phyloP scores from a whole-genome alignment of 2,797 vertebrate species.

The Labroides dimidiatus region DNA sequence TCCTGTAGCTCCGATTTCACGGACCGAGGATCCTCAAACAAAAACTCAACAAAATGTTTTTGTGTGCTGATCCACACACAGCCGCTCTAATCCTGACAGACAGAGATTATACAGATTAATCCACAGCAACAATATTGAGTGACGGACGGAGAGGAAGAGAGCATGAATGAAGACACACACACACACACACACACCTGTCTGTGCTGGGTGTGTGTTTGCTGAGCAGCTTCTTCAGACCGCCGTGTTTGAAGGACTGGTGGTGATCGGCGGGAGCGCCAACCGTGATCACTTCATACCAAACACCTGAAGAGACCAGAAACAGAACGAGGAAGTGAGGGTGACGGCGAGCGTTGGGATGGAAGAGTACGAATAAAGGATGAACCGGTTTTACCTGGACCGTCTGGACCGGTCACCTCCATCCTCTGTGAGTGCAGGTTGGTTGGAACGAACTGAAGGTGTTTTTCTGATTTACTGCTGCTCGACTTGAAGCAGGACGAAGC shows the following conservation, averaged over 20 bases:
- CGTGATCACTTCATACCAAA: constrained; percentile 89
- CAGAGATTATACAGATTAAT: constrained; percentile 57
- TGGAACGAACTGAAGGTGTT: constrained; percentile 94
- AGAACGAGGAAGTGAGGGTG: background rate
- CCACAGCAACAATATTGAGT: constrained; percentile 3
- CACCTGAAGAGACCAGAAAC: constrained; percentile 52
- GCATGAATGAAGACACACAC: background rate
- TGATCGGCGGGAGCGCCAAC: constrained; percentile 91
- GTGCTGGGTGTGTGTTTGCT: constrained; percentile 27
- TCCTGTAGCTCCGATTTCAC: background rate
- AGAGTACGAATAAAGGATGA: background rate
- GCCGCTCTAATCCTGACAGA: constrained; percentile 39
- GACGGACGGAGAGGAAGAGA: background rate
- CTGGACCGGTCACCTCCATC: constrained; percentile 90
- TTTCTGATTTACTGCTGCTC: constrained; percentile 91
- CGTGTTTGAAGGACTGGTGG: constrained; percentile 90
- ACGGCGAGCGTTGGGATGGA: too few relatives aligned
- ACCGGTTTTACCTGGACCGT: constrained; percentile 83
- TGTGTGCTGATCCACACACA: constrained; percentile 28
- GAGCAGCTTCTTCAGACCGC: constrained; percentile 88
- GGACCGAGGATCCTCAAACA: constrained; percentile 3
- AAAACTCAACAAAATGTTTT: constrained; percentile 3
- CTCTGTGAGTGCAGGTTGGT: constrained; percentile 95
- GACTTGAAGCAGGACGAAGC: constrained; percentile 89
- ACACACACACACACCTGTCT: background rate